Evolutionary conservation across 1,140 invertebrate genomes (phyloP).

Genomic region (Polypedilum vanderplanki): DNA sequence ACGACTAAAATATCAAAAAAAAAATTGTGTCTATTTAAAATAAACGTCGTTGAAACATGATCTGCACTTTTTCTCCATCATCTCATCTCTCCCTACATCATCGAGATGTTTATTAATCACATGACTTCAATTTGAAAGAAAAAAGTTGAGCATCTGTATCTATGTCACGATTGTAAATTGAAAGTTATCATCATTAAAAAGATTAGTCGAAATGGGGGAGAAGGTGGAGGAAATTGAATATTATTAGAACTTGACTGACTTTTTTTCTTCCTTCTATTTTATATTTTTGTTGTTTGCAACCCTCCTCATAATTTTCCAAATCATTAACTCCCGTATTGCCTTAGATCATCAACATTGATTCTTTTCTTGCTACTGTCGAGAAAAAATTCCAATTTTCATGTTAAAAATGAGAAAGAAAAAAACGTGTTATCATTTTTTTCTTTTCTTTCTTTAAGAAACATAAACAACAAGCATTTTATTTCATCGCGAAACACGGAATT

Average conservation of each 20-base stretch:
- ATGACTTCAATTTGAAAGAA: not conserved
- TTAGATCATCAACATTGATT: not conserved
- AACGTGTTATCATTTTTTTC: constrained; percentile 19
- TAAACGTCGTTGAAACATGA: constrained; percentile 22
- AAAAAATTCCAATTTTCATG: not conserved
- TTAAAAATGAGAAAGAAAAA: not conserved
- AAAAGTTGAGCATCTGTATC: not conserved
- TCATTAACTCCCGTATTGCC: constrained; percentile 15
- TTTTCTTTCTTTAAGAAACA: not conserved
- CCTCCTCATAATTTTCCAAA: constrained; percentile 27
- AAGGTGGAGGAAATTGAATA: constrained; percentile 22
- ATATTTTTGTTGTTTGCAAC: not conserved
- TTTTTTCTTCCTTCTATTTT: not conserved
- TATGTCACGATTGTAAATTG: not conserved
- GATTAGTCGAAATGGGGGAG: not conserved
- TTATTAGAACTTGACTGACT: not conserved
- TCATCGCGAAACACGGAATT: constrained; percentile 10
- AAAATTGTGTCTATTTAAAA: constrained; percentile 21
- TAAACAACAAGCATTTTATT: constrained; percentile 14
- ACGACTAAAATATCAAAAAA: constrained; percentile 26
- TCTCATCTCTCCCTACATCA: too few species aligned
- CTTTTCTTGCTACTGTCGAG: not conserved
- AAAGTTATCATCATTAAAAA: not conserved
- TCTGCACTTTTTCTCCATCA: not conserved
- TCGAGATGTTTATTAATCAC: not conserved